These are phyloP conservation scores for Gallinago jamesoni DNA, from an alignment of 2,113 vertebrate genomes.

Conservation along the genomic window DNA sequence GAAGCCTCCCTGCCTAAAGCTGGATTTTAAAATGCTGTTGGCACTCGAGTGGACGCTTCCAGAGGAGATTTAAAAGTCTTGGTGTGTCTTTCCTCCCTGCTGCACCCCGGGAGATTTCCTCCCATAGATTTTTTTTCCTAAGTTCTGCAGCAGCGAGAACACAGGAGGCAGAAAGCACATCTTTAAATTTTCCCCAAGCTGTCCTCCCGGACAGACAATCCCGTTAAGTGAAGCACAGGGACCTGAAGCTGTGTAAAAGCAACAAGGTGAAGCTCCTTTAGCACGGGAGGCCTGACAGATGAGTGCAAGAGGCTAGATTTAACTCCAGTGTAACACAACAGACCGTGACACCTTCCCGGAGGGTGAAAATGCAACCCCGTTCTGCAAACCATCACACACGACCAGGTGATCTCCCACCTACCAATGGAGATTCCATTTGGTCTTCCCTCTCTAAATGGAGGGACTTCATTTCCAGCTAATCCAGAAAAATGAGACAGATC, in stretches of 20 bases:
- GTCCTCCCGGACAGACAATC: constrained; percentile 44
- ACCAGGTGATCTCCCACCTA: background rate
- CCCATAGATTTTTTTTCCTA: background rate
- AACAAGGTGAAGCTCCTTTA: constrained; percentile 56
- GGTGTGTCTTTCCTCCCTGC: background rate
- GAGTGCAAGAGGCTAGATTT: constrained; percentile 30
- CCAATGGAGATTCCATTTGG: background rate
- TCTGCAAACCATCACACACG: background rate
- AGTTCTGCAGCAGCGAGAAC: background rate
- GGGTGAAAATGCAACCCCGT: background rate
- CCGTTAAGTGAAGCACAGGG: constrained; percentile 38
- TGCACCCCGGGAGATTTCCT: background rate
- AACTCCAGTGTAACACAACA: background rate
- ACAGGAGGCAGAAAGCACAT: constrained; percentile 1
- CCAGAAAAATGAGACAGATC: background rate
- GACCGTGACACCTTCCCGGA: background rate
- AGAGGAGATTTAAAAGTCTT: background rate
- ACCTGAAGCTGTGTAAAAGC: constrained; percentile 52
- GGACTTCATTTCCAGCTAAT: no score
- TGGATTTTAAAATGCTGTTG: background rate
- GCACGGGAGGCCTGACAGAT: constrained; percentile 28
- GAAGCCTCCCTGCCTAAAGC: background rate
- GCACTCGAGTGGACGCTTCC: background rate
- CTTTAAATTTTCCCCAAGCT: constrained; percentile 24
- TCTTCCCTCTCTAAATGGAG: no score